Evolutionary conservation across 1,140 invertebrate species (phyloP).

Genomic region (honey bee (Apis mellifera)): Amel_HAv3.1 CM009934.2:8425501-8426000

Average conservation of each 20-base stretch:
- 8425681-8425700: background rate
- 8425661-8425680: background rate
- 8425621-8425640: too few relatives aligned
- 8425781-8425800: conserved; percentile 2
- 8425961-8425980: too few relatives aligned
- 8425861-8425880: too few relatives aligned
- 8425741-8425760: conserved; percentile 2
- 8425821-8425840: background rate
- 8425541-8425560: background rate
- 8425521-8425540: background rate
- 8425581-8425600: too few relatives aligned
- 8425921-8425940: too few relatives aligned
- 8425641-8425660: background rate
- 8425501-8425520: background rate
- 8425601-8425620: too few relatives aligned
- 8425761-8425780: background rate
- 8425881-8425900: too few relatives aligned
- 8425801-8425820: background rate
- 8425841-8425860: background rate
- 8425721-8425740: background rate
- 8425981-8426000: too few relatives aligned
- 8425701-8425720: background rate
- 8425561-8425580: background rate
- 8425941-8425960: too few relatives aligned
- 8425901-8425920: too few relatives aligned